Conservation (phyloP, 2,888 invertebrate genomes). For the Caenorhabditis sp. region DNA sequence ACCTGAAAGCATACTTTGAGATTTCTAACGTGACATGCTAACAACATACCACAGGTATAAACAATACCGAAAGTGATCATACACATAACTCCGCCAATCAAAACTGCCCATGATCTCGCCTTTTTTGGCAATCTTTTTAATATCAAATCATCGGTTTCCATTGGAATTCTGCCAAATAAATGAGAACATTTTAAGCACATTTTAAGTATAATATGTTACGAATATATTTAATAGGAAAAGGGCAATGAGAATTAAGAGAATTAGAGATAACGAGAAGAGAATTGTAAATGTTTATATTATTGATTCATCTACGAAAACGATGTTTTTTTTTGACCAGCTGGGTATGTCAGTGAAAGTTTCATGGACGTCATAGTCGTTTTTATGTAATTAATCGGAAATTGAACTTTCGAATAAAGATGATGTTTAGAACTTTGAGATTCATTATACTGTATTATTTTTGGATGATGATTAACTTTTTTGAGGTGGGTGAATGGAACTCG, state of each 20-base stretch:
- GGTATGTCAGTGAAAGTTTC: no score
- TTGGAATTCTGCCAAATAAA: conserved; percentile 34
- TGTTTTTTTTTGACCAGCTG: no score
- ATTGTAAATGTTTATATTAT: background rate
- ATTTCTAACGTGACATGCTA: background rate
- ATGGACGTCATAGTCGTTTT: no score
- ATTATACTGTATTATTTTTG: no score
- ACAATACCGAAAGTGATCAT: conserved; percentile 66
- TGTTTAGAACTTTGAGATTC: no score
- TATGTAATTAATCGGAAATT: no score
- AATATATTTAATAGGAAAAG: background rate
- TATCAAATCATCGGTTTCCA: conserved; percentile 65
- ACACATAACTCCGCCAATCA: conserved; percentile 59
- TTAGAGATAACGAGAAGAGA: conserved; percentile 4
- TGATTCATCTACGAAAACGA: background rate
- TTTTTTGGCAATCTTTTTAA: conserved; percentile 50
- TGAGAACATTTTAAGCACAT: conserved; percentile 5
- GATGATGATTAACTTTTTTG: no score
- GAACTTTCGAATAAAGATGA: no score
- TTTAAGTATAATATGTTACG: background rate
- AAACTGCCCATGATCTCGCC: conserved; percentile 52
- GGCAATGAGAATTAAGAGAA: background rate
- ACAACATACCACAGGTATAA: conserved; percentile 66
- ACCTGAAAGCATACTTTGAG: conserved; percentile 47
- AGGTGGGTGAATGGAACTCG: no score